These are phyloP conservation scores for Resseliella maxima DNA, from an alignment of 2,888 invertebrate species.

Conservation along the genomic window DNA sequence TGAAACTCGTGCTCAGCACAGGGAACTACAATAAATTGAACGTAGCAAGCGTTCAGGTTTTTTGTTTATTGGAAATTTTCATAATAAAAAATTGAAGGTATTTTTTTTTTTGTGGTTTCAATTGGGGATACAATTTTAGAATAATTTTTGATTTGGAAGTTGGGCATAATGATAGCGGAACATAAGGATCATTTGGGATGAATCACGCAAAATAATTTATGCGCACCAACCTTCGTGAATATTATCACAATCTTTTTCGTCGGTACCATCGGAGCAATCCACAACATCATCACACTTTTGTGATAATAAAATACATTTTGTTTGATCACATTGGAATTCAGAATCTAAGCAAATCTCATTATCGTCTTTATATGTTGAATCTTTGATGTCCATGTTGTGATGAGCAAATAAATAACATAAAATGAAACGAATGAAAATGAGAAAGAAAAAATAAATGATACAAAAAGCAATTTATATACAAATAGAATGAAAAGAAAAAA, in stretches of 20 bases:
- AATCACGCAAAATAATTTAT: too few relatives aligned
- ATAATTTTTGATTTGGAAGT: too few relatives aligned
- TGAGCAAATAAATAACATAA: background rate
- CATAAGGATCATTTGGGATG: too few relatives aligned
- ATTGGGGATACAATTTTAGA: too few relatives aligned
- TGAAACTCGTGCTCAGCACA: slow-evolving; percentile 69
- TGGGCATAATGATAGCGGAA: too few relatives aligned
- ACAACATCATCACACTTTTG: slow-evolving; percentile 72
- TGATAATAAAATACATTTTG: slow-evolving; percentile 67
- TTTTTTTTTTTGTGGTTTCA: too few relatives aligned
- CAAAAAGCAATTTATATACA: slow-evolving; percentile 20
- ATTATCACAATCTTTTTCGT: slow-evolving; percentile 69
- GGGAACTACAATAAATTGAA: slow-evolving; percentile 57
- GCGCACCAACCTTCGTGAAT: slow-evolving; percentile 55
- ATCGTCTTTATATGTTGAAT: slow-evolving; percentile 61
- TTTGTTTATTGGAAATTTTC: too few relatives aligned
- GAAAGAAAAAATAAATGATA: background rate
- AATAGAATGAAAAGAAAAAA: background rate
- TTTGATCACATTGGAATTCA: slow-evolving; percentile 66
- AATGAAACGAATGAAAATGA: background rate
- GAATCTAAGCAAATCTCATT: slow-evolving; percentile 64
- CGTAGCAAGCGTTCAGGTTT: too few relatives aligned
- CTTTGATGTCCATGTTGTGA: background rate
- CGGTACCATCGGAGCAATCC: slow-evolving; percentile 75
- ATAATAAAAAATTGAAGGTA: too few relatives aligned